Evolutionary conservation across 2,888 invertebrate genomes (phyloP).

Genomic region (Pollenia labialis): DNA sequence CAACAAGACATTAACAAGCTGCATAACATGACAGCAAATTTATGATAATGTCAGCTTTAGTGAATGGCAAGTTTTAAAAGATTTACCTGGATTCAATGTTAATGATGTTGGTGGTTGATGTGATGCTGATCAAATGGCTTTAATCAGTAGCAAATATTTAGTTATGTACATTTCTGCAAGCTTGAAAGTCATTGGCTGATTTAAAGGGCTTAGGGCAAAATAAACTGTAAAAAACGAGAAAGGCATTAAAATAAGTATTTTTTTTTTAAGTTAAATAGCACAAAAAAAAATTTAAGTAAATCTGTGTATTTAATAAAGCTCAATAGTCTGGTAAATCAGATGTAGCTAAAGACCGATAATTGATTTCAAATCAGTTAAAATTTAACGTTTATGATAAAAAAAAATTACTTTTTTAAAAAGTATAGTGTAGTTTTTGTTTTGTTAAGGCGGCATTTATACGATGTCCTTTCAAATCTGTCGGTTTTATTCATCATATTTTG

Average conservation of each 20-base stretch:
- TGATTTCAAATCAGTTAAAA: too few relatives aligned
- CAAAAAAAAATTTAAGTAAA: neutral
- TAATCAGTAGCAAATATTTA: conserved; percentile 2
- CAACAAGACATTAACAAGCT: conserved; percentile 55
- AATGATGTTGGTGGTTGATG: conserved; percentile 34
- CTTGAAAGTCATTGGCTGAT: neutral
- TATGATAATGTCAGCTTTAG: conserved; percentile 59
- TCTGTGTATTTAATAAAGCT: too few relatives aligned
- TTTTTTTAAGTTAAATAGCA: neutral
- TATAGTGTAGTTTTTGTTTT: too few relatives aligned
- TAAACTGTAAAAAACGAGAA: neutral
- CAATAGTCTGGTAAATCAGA: too few relatives aligned
- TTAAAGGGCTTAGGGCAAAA: neutral
- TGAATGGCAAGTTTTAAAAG: conserved; percentile 29
- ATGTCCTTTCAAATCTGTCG: too few relatives aligned
- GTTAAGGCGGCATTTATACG: too few relatives aligned
- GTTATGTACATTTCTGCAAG: neutral
- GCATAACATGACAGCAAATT: conserved; percentile 64
- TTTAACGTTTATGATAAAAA: too few relatives aligned
- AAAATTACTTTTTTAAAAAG: too few relatives aligned
- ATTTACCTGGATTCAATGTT: conserved; percentile 43
- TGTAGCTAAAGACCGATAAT: too few relatives aligned
- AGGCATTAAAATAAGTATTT: neutral
- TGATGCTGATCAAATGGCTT: neutral
- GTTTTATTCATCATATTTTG: too few relatives aligned